Conservation (phyloP, 2,113 vertebrate genomes). For the Tretioscincus oriximinensis region DNA sequence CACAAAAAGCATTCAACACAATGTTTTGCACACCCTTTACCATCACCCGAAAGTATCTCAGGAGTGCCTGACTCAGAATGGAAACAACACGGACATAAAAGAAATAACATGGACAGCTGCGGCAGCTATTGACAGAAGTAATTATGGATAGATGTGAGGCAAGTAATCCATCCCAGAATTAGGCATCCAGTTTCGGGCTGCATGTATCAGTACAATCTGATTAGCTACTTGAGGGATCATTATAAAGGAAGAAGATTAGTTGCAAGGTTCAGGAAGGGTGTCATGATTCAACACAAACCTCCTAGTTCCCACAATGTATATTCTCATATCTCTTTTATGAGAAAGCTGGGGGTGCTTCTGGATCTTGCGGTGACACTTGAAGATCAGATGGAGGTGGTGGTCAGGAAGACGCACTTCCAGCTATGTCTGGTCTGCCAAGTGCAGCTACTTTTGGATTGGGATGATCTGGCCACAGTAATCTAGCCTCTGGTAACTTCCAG, state of each 20-base stretch:
- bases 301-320: neutral
- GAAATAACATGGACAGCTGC: neutral
- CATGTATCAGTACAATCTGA: neutral
- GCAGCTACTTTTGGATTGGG: no score
- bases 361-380: no score
- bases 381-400: no score
- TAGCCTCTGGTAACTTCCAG: no score
- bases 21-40: no score
- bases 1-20: no score
- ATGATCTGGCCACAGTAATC: no score
- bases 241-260: constrained; percentile 4
- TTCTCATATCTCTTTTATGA: no score
- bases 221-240: neutral
- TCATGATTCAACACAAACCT: neutral
- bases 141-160: neutral
- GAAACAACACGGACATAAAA: neutral
- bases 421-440: no score
- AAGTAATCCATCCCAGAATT: neutral
- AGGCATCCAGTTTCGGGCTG: neutral
- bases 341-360: no score
- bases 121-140: neutral
- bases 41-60: neutral
- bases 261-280: neutral
- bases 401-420: no score
- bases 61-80: neutral